Evolutionary conservation across 2,797 vertebrate genomes (phyloP).

Genomic region (Poecilia wingei): DNA sequence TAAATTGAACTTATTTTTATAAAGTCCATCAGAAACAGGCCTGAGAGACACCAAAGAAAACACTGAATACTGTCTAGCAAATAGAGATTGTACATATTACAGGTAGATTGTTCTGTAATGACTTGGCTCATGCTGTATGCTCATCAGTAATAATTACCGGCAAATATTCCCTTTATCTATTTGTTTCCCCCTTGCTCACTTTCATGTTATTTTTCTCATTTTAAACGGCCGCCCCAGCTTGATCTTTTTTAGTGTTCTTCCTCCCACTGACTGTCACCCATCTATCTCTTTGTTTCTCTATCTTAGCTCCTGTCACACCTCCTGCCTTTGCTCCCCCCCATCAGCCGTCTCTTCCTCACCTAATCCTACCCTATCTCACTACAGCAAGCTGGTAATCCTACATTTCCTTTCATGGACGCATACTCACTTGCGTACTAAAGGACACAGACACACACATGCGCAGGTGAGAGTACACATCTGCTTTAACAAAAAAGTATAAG

Average conservation of each 20-base stretch:
- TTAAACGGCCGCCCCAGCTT: conserved; percentile 17
- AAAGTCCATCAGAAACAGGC: background rate
- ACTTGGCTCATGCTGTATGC: no score
- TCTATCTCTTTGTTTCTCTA: conserved; percentile 51
- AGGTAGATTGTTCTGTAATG: background rate
- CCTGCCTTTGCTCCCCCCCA: conserved; percentile 37
- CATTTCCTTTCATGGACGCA: conserved; percentile 44
- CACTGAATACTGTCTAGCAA: background rate
- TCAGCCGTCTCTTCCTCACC: conserved; percentile 33
- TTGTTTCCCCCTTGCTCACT: background rate
- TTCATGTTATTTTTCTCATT: conserved; percentile 12
- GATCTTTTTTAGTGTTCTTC: conserved; percentile 38
- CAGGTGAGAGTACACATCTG: background rate
- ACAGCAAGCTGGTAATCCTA: conserved; percentile 72
- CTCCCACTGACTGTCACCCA: conserved; percentile 56
- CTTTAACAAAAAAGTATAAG: background rate
- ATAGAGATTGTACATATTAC: background rate
- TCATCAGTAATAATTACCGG: conserved; percentile 1
- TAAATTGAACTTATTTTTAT: background rate
- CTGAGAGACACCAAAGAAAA: background rate
- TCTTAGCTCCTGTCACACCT: conserved; percentile 57
- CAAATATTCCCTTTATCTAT: background rate
- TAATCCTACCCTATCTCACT: conserved; percentile 66
- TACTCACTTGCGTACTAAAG: conserved; percentile 24
- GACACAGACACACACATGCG: conserved; percentile 8